Base-by-base conservation (phyloP, 2,888 invertebrate species). In the Melieria crassipennis region DNA sequence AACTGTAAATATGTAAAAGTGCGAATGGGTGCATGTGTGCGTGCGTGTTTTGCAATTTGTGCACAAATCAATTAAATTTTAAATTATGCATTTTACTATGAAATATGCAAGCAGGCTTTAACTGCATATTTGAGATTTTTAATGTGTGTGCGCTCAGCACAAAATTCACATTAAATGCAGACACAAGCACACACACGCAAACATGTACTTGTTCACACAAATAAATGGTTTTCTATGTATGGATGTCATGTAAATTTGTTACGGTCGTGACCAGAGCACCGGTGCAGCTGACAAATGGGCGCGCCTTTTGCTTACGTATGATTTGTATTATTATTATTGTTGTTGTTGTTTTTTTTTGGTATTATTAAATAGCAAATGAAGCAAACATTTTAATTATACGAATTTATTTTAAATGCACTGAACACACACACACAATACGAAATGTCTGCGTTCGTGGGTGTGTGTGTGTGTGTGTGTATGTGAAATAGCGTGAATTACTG, bases 21-120 rank as follows among this genome's bases (percentile, higher is more conserved):
- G 57, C n/a, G 63, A 3, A 30, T 52, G 9, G 11, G 43, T 62
- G 47, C 11, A 56, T n/a, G 1, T 42, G 42, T 52, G 58, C 30
- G 55, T 45, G 45, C 7, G 56, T 7, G 56, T 61, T n/a, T 57
- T 57, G 63, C 63, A 63, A 57, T 69, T 72, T 69, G 50, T 69
- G 72, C 69, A 64, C 46, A 57, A 65, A 72, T 72, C 72, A 72
- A 72, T 72, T 72, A 69, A 72, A 65, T 69, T 72, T 69, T 56
- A 69, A 72, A 72, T 72, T 58, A 72, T 72, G 65, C 66, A 72
- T 65, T 72, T 72, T 69, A 16, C 65, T 30, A 60, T 67, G 43
- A 63, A 55, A 58, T 50, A 45, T 65, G 46, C 42, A 50, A 46
- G 58, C 42, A 30, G 30, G 30, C 42, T 66, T 57, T 65, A 43